Evolutionary conservation across 2,888 invertebrate species (phyloP), one percentile per base, ranked within the genome.

Genomic region (Archips crataeganus): DNA sequence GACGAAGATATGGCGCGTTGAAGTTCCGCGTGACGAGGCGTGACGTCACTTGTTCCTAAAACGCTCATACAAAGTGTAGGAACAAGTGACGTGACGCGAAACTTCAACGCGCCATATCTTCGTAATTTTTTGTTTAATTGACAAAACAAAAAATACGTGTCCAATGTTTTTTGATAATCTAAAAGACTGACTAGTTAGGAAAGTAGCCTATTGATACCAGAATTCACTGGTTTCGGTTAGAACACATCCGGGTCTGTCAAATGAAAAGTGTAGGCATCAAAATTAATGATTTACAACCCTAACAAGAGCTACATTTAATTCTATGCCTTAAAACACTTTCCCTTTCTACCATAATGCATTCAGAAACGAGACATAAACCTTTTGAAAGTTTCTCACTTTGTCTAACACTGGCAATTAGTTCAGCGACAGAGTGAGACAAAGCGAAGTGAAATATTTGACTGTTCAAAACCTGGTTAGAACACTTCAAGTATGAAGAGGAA

Each of bases 241-340:
- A 39, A 61, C 11, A 60, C 60, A 36, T 36, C 8, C 34, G 36
- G 61, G 3, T 39, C 11, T 9, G 9, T 45, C 23, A 42, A 15
- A 23, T 45, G 11, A 23, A 62, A 10, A 15, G 36, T 15, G 4
- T 23, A 3, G 4, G 0, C 51, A 8, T 4, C 4, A 42, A 63
- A 49, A 39, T 8, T 34, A 54, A 62, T 62, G 62, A 51, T 8
- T 34, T n/a, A 13, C 66, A 66, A 61, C 71, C 71, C 66, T 66
- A 32, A 61, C 60, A 3, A 8, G 45, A 11, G 10, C n/a, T 39
- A 32, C 15, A 23, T 3, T 34, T 67, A 54, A 67, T 45, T 66
- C 42, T 61, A 71, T 67, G 72, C 59, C 51, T 61, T 72, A 34
- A 67, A n/a, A 62, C 67, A 68, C 72, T 72, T 72, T 72, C 72